A percentile compares a stretch with the other conserved stretches of the same genome.
Conservation (phyloP, 30 jellyfish, hydroid and myxozoan genomes). For the Pseudorhiza aurosa region DNA sequence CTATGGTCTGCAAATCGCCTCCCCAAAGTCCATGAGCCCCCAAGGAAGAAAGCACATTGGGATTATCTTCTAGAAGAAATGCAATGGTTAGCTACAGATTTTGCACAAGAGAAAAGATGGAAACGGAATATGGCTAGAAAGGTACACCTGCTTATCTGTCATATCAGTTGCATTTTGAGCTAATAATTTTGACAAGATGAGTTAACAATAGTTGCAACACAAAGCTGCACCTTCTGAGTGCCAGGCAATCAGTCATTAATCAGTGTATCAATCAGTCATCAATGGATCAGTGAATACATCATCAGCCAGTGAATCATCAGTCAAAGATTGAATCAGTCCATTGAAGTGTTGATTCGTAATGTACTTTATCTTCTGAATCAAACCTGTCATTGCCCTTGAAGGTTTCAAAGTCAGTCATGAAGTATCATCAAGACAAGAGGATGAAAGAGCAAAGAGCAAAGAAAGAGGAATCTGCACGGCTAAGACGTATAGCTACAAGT, state of each 20-base stretch:
- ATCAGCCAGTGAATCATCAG: too few relatives aligned
- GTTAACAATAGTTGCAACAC: too few relatives aligned
- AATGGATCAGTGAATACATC: too few relatives aligned
- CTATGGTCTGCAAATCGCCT: conserved; percentile 97
- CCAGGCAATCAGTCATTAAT: too few relatives aligned
- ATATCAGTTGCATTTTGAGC: too few relatives aligned
- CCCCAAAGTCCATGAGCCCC: conserved; percentile 95
- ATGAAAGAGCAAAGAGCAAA: conserved; percentile 74
- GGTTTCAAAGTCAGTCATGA: conserved; percentile 86
- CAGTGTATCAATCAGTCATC: too few relatives aligned
- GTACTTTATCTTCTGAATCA: too few relatives aligned
- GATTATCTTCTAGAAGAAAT: conserved; percentile 91
- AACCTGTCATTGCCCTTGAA: conserved; percentile 1
- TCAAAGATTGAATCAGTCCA: too few relatives aligned
- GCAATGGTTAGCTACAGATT: conserved; percentile 99
- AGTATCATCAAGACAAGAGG: conserved; percentile 82
- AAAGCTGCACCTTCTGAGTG: too few relatives aligned
- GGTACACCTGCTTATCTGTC: too few relatives aligned
- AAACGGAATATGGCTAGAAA: conserved; percentile 93
- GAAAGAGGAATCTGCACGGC: conserved; percentile 79
- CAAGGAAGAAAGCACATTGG: conserved; percentile 95
- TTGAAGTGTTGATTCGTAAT: too few relatives aligned
- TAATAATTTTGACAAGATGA: too few relatives aligned
- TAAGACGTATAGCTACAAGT: conserved; percentile 87
- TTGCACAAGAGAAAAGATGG: conserved; percentile 93